Evolutionary conservation across 2,113 vertebrate genomes (phyloP).

Genomic region (Gymnobelideus leadbeateri): DNA sequence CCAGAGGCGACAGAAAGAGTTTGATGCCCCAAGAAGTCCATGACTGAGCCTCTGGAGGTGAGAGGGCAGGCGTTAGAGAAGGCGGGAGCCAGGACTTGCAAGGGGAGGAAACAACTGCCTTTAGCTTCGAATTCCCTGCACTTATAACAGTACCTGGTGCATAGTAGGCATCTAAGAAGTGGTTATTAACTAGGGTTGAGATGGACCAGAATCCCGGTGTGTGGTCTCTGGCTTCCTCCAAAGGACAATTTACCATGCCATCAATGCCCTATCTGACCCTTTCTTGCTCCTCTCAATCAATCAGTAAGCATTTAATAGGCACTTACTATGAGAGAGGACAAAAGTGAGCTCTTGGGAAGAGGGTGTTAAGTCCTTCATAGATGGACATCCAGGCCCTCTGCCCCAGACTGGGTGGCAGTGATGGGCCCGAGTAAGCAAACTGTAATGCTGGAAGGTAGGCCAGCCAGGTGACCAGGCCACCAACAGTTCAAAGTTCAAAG

Average conservation of each 20-base stretch:
- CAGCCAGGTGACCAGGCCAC: slow-evolving; percentile 41
- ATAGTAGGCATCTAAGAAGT: background rate
- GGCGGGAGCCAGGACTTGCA: background rate
- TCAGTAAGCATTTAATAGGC: background rate
- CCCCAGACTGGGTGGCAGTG: slow-evolving; percentile 8
- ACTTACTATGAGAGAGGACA: background rate
- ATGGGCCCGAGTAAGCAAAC: slow-evolving; percentile 66
- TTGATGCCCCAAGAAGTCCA: background rate
- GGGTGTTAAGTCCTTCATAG: background rate
- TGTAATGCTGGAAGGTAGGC: slow-evolving; percentile 19
- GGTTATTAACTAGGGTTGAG: background rate
- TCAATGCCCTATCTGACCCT: background rate
- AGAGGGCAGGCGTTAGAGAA: background rate
- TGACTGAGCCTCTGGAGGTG: background rate
- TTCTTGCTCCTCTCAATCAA: background rate
- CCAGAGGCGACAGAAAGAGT: background rate
- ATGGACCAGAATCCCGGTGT: background rate
- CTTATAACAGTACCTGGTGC: too few species aligned
- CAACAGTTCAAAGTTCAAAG: slow-evolving; percentile 71
- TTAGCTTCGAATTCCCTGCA: too few species aligned
- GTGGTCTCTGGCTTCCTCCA: background rate
- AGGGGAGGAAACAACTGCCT: background rate
- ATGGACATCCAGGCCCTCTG: slow-evolving; percentile 43
- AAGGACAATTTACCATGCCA: background rate
- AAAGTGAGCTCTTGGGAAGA: background rate